Conservation (phyloP, 64 coral and sea anemone species). For the Pocillopora verrucosa region DNA sequence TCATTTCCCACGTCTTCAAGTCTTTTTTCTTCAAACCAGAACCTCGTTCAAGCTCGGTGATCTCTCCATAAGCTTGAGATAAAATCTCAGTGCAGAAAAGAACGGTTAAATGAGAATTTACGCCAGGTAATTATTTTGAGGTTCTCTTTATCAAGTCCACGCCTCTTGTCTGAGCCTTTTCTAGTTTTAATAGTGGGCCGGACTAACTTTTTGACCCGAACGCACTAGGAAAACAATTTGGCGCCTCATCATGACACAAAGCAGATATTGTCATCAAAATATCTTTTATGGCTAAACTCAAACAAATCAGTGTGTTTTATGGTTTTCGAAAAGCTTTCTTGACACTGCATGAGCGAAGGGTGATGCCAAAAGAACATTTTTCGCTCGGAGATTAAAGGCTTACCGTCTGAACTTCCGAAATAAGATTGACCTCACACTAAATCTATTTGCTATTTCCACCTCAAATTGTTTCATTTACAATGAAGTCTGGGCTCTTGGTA, state of each 20-base stretch:
- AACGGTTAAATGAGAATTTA: neutral
- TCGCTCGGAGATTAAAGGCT: neutral
- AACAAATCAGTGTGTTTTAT: conserved; percentile 46
- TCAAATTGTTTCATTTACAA: neutral
- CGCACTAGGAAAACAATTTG: conserved; percentile 46
- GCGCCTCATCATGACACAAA: conserved; percentile 22
- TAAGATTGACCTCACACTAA: neutral
- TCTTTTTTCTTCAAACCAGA: neutral
- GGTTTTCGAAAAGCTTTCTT: conserved; percentile 8
- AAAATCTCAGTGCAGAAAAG: conserved; percentile 3
- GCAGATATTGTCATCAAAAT: conserved; percentile 23
- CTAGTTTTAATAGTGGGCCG: conserved; percentile 52
- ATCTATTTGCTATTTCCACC: neutral
- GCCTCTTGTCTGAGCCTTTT: conserved; percentile 45
- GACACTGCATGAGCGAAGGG: neutral
- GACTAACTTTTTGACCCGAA: conserved; percentile 48
- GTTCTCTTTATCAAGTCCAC: conserved; percentile 12
- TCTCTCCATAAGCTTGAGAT: neutral
- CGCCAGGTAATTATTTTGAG: conserved; percentile 10
- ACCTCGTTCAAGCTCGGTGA: neutral
- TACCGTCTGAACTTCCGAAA: neutral
- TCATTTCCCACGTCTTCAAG: neutral
- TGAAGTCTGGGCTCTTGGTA: neutral
- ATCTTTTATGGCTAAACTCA: conserved; percentile 24
- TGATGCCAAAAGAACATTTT: neutral